These are phyloP conservation scores for Henricia sp. DNA, from an alignment of 53 echinoderm and acorn worm species.

Conservation along the genomic window DNA sequence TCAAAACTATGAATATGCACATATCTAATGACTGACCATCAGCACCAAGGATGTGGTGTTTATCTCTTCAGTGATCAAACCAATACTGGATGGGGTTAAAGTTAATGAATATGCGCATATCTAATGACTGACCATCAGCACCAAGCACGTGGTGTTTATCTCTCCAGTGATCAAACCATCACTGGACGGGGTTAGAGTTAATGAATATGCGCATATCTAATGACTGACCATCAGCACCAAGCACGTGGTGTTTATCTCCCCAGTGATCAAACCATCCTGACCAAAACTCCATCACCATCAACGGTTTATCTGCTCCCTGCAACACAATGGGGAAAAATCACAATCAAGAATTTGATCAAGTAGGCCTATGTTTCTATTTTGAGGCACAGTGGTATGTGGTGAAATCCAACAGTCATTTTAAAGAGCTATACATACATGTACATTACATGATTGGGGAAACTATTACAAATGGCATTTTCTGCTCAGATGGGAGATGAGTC, in stretches of 20 bases:
- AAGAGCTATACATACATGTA: too few relatives aligned
- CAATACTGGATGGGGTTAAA: background rate
- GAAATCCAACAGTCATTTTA: too few relatives aligned
- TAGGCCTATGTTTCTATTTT: too few relatives aligned
- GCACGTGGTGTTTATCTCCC: slow-evolving; percentile 92
- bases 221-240: slow-evolving; percentile 24
- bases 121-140: too few relatives aligned
- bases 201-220: background rate
- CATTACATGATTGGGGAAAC: too few relatives aligned
- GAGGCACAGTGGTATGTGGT: too few relatives aligned
- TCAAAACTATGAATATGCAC: background rate
- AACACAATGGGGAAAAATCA: too few relatives aligned
- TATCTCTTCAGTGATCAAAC: slow-evolving; percentile 99
- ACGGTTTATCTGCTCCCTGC: slow-evolving; percentile 84
- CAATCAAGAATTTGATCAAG: too few relatives aligned
- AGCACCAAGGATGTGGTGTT: slow-evolving; percentile 85
- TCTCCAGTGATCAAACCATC: slow-evolving; percentile 99
- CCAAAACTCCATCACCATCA: slow-evolving; percentile 99
- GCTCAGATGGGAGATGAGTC: too few relatives aligned
- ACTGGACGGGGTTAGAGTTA: background rate
- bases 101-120: background rate
- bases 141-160: slow-evolving; percentile 89
- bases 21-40: background rate
- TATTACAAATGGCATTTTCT: too few relatives aligned
- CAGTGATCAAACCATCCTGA: slow-evolving; percentile 99